phyloP scores from a whole-genome alignment of 2,888 invertebrate species.

The Clusia tigrina region DNA sequence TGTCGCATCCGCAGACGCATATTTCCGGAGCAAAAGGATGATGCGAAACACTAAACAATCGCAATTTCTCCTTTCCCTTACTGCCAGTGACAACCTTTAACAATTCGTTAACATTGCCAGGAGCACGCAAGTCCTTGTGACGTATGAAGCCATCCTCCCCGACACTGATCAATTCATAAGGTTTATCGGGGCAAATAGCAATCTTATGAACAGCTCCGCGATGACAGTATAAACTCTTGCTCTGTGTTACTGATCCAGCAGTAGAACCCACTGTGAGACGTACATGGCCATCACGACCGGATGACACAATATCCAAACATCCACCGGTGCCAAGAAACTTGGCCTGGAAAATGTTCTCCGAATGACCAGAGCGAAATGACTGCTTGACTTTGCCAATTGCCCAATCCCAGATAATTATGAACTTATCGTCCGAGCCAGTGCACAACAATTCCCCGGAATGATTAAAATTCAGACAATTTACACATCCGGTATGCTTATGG shows the following conservation, averaged over 20 bases:
- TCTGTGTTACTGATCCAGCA: slow-evolving; percentile 61
- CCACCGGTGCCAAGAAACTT: slow-evolving; percentile 80
- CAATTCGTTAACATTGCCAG: slow-evolving; percentile 65
- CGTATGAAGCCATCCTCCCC: slow-evolving; percentile 88
- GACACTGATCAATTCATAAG: slow-evolving; percentile 81
- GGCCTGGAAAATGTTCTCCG: slow-evolving; percentile 87
- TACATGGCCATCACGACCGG: slow-evolving; percentile 89
- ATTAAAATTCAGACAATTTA: slow-evolving; percentile 92
- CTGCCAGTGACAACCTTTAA: slow-evolving; percentile 67
- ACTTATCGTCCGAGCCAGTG: slow-evolving; percentile 90
- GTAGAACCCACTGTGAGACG: slow-evolving; percentile 70
- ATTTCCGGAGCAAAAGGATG: slow-evolving; percentile 85
- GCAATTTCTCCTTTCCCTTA: slow-evolving; percentile 66
- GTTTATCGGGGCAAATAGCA: slow-evolving; percentile 77
- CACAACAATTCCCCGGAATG: slow-evolving; percentile 74
- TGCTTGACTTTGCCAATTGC: slow-evolving; percentile 72
- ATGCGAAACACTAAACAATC: slow-evolving; percentile 87
- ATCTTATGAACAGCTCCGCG: slow-evolving; percentile 85
- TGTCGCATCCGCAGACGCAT: slow-evolving; percentile 84
- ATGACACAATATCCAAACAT: slow-evolving; percentile 85
- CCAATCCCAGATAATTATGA: slow-evolving; percentile 93
- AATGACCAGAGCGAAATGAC: slow-evolving; percentile 82
- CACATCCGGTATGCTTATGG: slow-evolving; percentile 86
- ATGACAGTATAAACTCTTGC: slow-evolving; percentile 73
- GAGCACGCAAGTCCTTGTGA: slow-evolving; percentile 80